A percentile compares a stretch with the other conserved stretches of the same genome.
phyloP scores from a whole-genome alignment of 2,888 invertebrate species.

The Odontocerum albicorne region DNA sequence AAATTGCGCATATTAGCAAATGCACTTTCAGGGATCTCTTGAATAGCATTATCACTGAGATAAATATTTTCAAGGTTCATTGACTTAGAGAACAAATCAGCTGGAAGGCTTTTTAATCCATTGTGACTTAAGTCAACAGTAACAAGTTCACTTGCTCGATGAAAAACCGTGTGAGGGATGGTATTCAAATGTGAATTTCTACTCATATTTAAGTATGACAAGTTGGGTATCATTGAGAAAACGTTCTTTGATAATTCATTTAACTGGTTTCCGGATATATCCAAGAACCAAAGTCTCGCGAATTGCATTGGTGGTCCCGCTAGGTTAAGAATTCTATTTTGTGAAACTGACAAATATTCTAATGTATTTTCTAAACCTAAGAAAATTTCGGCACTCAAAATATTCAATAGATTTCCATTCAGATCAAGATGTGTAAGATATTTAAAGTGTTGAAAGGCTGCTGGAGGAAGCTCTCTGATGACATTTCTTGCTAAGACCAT shows the following conservation, averaged over 20 bases:
- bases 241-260: constrained; percentile 70
- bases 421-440: constrained; percentile 72
- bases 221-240: constrained; percentile 65
- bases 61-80: constrained; percentile 67
- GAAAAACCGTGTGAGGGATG: constrained; percentile 67
- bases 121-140: constrained; percentile 74
- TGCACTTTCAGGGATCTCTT: constrained; percentile 75
- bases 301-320: constrained; percentile 66
- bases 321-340: constrained; percentile 71
- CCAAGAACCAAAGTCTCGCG: constrained; percentile 66
- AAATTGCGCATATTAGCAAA: constrained; percentile 78
- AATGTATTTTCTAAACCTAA: constrained; percentile 74
- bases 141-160: constrained; percentile 68
- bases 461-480: constrained; percentile 80
- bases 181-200: constrained; percentile 69
- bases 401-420: constrained; percentile 75
- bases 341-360: constrained; percentile 69
- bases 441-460: constrained; percentile 78
- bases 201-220: constrained; percentile 76
- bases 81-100: constrained; percentile 70
- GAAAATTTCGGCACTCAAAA: constrained; percentile 73
- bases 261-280: constrained; percentile 78
- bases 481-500: constrained; percentile 82
- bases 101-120: constrained; percentile 71
- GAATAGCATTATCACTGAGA: constrained; percentile 71